phyloP scores from a whole-genome alignment of 2,797 vertebrate species.

The Todus mexicanus region DNA sequence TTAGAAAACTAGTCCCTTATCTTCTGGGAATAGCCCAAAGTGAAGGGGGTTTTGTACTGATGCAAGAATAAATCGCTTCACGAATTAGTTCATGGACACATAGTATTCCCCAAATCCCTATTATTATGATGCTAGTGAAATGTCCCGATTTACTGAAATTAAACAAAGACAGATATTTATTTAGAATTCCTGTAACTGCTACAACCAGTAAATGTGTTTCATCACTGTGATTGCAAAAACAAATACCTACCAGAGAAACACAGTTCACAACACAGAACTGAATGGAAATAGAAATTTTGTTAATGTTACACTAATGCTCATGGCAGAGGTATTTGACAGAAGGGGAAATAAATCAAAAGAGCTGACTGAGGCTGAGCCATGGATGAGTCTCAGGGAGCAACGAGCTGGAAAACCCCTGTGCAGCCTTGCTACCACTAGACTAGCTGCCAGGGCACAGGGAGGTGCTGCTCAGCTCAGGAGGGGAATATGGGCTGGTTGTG shows the following conservation, averaged over 20 bases:
- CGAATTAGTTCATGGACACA: constrained; percentile 11
- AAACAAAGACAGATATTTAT: constrained; percentile 57
- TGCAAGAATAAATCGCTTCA: constrained; percentile 53
- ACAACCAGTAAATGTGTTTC: constrained; percentile 56
- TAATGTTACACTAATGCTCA: background rate
- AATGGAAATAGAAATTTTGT: constrained; percentile 28
- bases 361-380: background rate
- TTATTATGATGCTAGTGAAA: constrained; percentile 53
- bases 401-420: background rate
- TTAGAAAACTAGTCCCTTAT: background rate
- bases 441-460: background rate
- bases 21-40: constrained; percentile 25
- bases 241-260: constrained; percentile 56
- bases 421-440: background rate
- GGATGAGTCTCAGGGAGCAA: background rate
- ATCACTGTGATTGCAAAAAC: constrained; percentile 56
- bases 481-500: background rate
- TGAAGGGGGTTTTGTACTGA: background rate
- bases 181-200: constrained; percentile 63
- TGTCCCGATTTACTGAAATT: constrained; percentile 53
- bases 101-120: constrained; percentile 43
- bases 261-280: constrained; percentile 22
- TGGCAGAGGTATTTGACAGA: background rate
- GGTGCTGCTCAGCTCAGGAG: background rate
- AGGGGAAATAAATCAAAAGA: constrained; percentile 8